Evolutionary conservation across 2,888 invertebrate species (phyloP).

Genomic region (Rotaria magnacalcarata): DNA sequence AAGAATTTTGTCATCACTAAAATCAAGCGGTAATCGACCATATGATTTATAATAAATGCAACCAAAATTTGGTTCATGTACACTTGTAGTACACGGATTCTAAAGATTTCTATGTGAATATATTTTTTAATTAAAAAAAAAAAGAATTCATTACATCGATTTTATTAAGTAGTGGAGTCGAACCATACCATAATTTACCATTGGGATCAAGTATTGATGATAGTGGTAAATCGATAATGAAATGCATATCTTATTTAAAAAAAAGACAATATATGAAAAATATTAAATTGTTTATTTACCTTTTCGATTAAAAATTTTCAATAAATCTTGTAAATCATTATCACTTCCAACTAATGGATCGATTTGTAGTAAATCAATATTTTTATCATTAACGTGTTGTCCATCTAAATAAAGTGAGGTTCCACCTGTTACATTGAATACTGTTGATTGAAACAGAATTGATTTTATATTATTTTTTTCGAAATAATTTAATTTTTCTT

Average conservation of each 20-base stretch:
- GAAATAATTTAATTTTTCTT: not conserved
- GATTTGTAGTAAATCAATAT: not conserved
- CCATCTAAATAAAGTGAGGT: not conserved
- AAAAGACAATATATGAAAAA: not conserved
- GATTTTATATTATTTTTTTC: not conserved
- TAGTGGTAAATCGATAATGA: not conserved
- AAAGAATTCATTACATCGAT: not conserved
- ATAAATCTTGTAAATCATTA: not conserved
- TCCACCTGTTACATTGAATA: not conserved
- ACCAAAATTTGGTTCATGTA: not conserved
- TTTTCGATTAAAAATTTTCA: not conserved
- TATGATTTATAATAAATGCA: not conserved
- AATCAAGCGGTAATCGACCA: conserved; percentile 3
- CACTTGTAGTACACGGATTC: not conserved
- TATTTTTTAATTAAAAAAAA: not conserved
- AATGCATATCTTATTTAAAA: not conserved
- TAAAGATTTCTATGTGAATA: not conserved
- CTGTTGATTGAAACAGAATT: not conserved
- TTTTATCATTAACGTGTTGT: not conserved
- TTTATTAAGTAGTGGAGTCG: not conserved
- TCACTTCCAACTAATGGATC: not conserved
- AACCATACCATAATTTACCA: not conserved
- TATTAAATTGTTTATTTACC: not conserved
- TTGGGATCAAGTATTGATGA: not conserved
- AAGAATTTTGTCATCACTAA: not conserved